Evolutionary conservation across 1,140 invertebrate genomes (phyloP).

Genomic region (Polypedilum pembai): DNA sequence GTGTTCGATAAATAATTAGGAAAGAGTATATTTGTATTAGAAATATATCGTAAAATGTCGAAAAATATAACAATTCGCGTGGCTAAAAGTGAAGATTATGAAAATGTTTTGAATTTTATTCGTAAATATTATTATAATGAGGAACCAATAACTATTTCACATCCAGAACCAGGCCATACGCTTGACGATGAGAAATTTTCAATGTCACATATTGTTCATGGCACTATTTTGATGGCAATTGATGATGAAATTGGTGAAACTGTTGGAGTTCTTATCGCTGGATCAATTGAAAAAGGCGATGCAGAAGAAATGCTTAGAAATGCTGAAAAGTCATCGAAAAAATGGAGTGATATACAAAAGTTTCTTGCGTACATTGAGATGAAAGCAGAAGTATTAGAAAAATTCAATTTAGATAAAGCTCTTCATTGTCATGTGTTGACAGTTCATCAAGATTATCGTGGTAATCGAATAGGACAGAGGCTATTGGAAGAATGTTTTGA

Average conservation of each 20-base stretch:
- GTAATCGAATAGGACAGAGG: constrained; percentile 30
- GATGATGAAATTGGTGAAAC: not conserved
- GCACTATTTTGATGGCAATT: constrained; percentile 24
- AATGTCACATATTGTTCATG: constrained; percentile 17
- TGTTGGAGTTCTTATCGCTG: constrained; percentile 31
- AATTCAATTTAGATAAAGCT: constrained; percentile 30
- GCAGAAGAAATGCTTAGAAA: constrained; percentile 31
- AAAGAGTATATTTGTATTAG: too few relatives aligned
- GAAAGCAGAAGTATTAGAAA: constrained; percentile 31
- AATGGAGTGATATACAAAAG: constrained; percentile 31
- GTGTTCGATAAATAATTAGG: too few relatives aligned
- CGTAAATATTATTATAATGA: constrained; percentile 31
- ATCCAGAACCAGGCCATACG: constrained; percentile 32
- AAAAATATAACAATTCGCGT: constrained; percentile 29
- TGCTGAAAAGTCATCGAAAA: constrained; percentile 27
- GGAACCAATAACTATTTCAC: constrained; percentile 32
- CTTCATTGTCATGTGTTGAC: constrained; percentile 32
- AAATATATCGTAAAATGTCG: not conserved
- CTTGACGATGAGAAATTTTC: constrained; percentile 30
- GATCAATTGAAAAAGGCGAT: constrained; percentile 31
- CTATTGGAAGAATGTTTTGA: constrained; percentile 30
- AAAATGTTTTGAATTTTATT: constrained; percentile 32
- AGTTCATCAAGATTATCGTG: constrained; percentile 29
- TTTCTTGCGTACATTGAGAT: constrained; percentile 31
- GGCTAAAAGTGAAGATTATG: constrained; percentile 29